Evolutionary conservation across 2,888 invertebrate genomes (phyloP), one percentile per base, ranked within the genome.

Genomic region (Lasiommata megera): DNA sequence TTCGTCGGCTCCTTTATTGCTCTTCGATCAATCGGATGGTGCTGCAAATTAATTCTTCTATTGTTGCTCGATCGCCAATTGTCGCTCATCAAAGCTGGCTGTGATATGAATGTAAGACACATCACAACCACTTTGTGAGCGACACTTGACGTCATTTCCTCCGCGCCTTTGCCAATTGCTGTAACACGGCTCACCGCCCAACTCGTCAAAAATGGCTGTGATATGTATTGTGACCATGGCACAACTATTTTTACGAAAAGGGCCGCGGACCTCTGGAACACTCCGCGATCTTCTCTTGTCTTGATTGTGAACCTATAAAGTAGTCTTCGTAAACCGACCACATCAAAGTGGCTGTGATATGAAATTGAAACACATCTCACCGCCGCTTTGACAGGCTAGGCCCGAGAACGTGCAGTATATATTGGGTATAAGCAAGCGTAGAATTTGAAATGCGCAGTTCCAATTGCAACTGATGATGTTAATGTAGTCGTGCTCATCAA

Each of bases 331-430:
- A 91, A 90, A 93, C 93, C 93, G 92, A 95, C 94, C 94, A 95
- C 95, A 96, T 96, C 97, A 97, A 97, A 97, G 96, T 96, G 97
- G 97, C 97, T 97, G 97, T 97, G 97, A 97, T 97, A 97, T 96
- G 97, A 93, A 77, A 79, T 59, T 57, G 46, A 38, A 44, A 58
- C 55, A 69, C 69, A 95, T 94, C 94, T 95, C 96, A 96, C 96
- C 93, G 93, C 96, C 96, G 94, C 94, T 95, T 96, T 96, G 96
- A 95, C 93, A 94, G 93, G 91, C 90, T 92, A 93, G 93, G 92
- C 92, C 91, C 88, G 91, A 91, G 88, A 84, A 83, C 72, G 65
- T 47, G 46, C 14, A 54, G 38, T 31, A 29, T 28, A n/a, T n/a
- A 29, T n/a, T 52, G 11, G 16, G n/a, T 29, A 31, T 7, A 14